A percentile compares a stretch with the other conserved stretches of the same genome.
phyloP scores from a whole-genome alignment of 2,888 invertebrate genomes.

The Agriopis marginaria region DNA sequence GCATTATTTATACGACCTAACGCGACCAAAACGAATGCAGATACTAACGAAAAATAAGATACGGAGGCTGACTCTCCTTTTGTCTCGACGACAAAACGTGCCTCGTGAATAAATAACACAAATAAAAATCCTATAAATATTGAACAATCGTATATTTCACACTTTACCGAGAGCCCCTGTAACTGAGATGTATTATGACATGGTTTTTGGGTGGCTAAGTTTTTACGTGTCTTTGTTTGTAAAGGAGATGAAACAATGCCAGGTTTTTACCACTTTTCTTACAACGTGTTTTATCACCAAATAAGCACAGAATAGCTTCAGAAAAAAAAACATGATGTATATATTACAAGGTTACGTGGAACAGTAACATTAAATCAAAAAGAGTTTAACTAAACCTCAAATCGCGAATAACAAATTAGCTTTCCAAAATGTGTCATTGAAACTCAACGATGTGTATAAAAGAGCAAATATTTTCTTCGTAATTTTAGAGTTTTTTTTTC shows the following conservation, averaged over 20 bases:
- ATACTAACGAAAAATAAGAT: slow-evolving; percentile 81
- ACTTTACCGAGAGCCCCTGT: slow-evolving; percentile 72
- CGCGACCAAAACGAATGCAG: slow-evolving; percentile 82
- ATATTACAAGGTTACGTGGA: not conserved
- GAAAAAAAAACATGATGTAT: no score
- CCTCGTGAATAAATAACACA: slow-evolving; percentile 82
- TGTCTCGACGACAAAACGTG: slow-evolving; percentile 78
- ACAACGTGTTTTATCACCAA: slow-evolving; percentile 27
- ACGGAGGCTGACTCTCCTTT: slow-evolving; percentile 68
- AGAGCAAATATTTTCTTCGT: no score
- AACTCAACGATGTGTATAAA: no score
- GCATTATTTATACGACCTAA: slow-evolving; percentile 84
- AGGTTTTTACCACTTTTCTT: slow-evolving; percentile 60
- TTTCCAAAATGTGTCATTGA: no score
- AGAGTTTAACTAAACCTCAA: no score
- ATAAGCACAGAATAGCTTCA: slow-evolving; percentile 51
- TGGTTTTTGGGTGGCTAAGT: slow-evolving; percentile 67
- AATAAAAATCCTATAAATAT: slow-evolving; percentile 84
- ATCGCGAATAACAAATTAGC: no score
- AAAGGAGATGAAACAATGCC: slow-evolving; percentile 74
- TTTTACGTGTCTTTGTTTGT: slow-evolving; percentile 80
- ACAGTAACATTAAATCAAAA: not conserved
- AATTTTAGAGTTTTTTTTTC: no score
- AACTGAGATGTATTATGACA: slow-evolving; percentile 83
- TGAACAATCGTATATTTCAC: slow-evolving; percentile 83